A percentile compares a stretch with the other conserved stretches of the same genome.
Conservation (phyloP, 2,113 vertebrate genomes). For the Panurus biarmicus region DNA sequence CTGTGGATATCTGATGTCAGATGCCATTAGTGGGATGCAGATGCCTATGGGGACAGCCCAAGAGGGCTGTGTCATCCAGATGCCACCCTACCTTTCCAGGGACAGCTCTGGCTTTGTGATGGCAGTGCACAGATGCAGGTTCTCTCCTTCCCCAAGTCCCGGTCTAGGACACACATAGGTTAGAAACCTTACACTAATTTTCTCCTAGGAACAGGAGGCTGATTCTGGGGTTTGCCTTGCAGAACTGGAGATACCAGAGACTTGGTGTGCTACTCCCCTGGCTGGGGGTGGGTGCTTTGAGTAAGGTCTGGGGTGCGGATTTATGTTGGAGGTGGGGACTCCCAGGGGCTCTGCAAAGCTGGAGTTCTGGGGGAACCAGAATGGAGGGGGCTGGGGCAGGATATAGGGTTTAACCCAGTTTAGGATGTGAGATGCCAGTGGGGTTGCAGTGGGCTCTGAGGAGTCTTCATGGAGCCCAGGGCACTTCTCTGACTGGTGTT, state of each 20-base stretch:
- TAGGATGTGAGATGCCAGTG: neutral
- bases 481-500: neutral
- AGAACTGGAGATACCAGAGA: neutral
- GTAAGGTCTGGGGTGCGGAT: neutral
- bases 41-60: neutral
- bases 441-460: neutral
- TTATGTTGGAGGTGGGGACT: neutral
- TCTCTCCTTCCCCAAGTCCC: neutral
- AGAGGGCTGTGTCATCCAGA: neutral
- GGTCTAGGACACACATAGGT: neutral
- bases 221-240: neutral
- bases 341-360: neutral
- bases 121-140: neutral
- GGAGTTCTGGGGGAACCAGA: neutral
- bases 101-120: neutral
- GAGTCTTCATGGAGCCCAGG: neutral
- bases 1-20: accelerated
- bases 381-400: neutral
- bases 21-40: neutral
- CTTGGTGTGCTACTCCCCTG: neutral
- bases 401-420: neutral
- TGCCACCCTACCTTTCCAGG: neutral
- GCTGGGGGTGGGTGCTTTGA: neutral
- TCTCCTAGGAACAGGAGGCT: neutral
- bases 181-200: neutral